Base-by-base conservation (phyloP, 2,113 vertebrate genomes). In the Gallinago jamesoni region DNA sequence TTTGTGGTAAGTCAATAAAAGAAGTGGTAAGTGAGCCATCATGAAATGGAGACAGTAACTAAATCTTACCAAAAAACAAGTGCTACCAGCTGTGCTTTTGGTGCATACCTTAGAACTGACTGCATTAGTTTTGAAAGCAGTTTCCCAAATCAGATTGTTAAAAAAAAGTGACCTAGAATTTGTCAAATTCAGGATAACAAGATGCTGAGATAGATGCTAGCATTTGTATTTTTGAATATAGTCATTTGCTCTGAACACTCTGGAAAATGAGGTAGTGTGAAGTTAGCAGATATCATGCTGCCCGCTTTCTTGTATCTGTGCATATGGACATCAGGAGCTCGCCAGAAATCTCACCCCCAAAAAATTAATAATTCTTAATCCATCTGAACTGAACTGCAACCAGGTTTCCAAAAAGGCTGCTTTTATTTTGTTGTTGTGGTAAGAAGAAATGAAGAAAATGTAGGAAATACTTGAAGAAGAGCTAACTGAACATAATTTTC, bases 211-310 rank as follows among this genome's bases (percentile, higher is more conserved):
- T 12, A 69, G 67, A 47, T 77, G 39, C 45, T n/a, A 43, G 8
- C 67, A 43, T 83, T 91, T 91, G 50, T 86, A 59, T 84, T 94
- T 92, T 79, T 88, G 60, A 77, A 74, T 68, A 20, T 18, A 78
- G 52, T 84, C 28, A 64, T 92, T 88, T 96, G 68, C 39, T 96
- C 86, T 90, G 80, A 92, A 93, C 72, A 74, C 70, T 70, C 80
- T 94, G 76, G 60, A 87, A 85, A 72, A 86, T 23, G 64, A 81
- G 66, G 55, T 93, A 55, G 67, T 72, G 66, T 83, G 87, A 89
- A 92, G 60, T 30, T 74, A 82, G 87, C 94, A 92, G 21, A 27
- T 75, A 63, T 78, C 92, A 62, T 59, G 15, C 43, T 87, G 94
- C 68, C 83, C 6, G 33, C 64, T 50, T 37, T 39, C 80, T 72